Evolutionary conservation across 2,888 invertebrate species (phyloP).

Genomic region (Chalcosyrphus nemorum): DNA sequence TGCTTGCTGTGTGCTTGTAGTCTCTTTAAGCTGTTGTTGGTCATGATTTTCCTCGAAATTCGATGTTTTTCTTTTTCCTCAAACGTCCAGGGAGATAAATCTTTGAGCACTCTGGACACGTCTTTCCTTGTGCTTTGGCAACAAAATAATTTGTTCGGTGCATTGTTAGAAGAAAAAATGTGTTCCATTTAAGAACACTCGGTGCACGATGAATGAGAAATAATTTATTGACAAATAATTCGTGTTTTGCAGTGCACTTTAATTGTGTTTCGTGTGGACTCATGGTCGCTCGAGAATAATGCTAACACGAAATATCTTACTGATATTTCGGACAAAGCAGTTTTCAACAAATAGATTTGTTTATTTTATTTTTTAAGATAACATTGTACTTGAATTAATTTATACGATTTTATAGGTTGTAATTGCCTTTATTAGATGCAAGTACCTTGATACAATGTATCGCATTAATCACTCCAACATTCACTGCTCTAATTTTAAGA

Average conservation of each 20-base stretch:
- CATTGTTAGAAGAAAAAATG: neutral
- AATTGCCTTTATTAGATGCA: slow-evolving; percentile 12
- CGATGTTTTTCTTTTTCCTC: neutral
- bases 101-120: slow-evolving; percentile 19
- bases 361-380: slow-evolving; percentile 12
- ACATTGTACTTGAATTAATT: slow-evolving; percentile 43
- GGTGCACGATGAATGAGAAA: slow-evolving; percentile 26
- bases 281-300: slow-evolving; percentile 24
- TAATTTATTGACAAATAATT: slow-evolving; percentile 60
- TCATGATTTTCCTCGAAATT: slow-evolving; percentile 46
- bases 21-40: slow-evolving; percentile 26
- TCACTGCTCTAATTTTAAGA: slow-evolving; percentile 9
- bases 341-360: neutral
- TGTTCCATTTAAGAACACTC: slow-evolving; percentile 43
- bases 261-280: slow-evolving; percentile 44
- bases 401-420: slow-evolving; percentile 3
- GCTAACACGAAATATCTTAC: neutral
- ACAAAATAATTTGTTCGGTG: slow-evolving; percentile 9
- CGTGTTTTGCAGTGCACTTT: slow-evolving; percentile 59
- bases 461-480: neutral
- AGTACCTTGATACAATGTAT: slow-evolving; percentile 17
- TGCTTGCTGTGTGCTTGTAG: neutral
- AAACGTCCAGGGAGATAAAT: slow-evolving; percentile 23
- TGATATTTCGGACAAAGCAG: neutral
- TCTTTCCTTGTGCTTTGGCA: neutral